These are phyloP conservation scores for Hyposoter didymator DNA, from an alignment of 2,888 invertebrate species.

Conservation along the genomic window DNA sequence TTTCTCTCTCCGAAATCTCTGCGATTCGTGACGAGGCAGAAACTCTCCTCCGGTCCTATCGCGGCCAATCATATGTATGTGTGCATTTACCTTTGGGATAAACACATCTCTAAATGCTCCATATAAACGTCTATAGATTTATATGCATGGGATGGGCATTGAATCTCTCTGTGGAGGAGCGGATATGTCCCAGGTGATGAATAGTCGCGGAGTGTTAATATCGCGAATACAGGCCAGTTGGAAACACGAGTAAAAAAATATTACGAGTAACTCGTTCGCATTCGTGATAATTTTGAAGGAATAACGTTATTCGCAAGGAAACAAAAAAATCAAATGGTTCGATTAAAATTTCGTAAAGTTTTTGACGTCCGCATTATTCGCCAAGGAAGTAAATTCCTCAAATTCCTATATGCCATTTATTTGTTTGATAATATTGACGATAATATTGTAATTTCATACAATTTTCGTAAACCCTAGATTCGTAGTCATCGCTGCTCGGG, in stretches of 20 bases:
- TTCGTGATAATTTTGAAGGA: background rate
- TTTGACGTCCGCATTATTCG: background rate
- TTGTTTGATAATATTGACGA: background rate
- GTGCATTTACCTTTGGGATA: constrained; percentile 17
- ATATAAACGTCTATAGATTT: background rate
- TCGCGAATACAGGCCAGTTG: background rate
- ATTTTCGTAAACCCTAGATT: constrained; percentile 15
- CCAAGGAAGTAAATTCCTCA: background rate
- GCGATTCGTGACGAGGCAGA: constrained; percentile 19
- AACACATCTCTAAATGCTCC: constrained; percentile 14
- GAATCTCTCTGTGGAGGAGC: constrained; percentile 13
- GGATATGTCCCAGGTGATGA: constrained; percentile 25
- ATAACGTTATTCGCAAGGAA: background rate
- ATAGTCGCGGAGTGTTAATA: constrained; percentile 1
- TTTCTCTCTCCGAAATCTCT: constrained; percentile 11
- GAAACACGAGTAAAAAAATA: background rate
- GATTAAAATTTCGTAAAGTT: background rate
- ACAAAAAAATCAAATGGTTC: background rate
- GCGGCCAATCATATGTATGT: constrained; percentile 2
- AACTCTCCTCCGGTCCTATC: constrained; percentile 26
- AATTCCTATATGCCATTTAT: background rate
- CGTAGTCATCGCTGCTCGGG: background rate
- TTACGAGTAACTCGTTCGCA: background rate
- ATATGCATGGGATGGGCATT: constrained; percentile 3
- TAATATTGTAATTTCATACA: background rate